These are phyloP conservation scores for Neoarius graeffei DNA, from an alignment of 2,113 vertebrate genomes.

Conservation along the genomic window DNA sequence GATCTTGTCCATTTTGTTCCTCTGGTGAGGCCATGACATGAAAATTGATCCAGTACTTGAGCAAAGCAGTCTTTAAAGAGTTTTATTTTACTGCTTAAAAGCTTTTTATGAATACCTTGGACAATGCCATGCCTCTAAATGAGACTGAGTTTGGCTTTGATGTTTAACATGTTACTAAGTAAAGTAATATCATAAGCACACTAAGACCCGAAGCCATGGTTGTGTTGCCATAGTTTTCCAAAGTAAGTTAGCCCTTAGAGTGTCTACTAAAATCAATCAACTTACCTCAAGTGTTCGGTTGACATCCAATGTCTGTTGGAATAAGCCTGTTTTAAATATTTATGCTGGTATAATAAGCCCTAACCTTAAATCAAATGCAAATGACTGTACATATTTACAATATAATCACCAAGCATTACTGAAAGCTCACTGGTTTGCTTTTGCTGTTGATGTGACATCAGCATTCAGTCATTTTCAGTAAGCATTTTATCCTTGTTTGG, in stretches of 20 bases:
- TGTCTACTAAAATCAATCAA: neutral
- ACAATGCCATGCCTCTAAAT: neutral
- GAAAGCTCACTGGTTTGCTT: neutral
- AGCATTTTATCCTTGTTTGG: neutral
- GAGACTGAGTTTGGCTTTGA: neutral
- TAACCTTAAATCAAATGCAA: neutral
- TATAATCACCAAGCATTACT: neutral
- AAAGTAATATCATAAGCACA: neutral
- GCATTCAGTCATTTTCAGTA: neutral
- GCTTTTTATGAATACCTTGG: neutral
- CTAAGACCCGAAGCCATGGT: neutral
- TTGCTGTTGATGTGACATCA: neutral
- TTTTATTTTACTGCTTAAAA: neutral
- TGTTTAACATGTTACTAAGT: neutral
- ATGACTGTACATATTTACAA: neutral
- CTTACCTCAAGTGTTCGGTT: too few relatives aligned
- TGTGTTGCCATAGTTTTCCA: neutral
- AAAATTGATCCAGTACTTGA: neutral
- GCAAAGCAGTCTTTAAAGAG: neutral
- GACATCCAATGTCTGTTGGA: too few relatives aligned
- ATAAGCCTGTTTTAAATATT: too few relatives aligned
- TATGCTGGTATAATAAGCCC: too few relatives aligned
- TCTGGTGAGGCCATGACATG: neutral
- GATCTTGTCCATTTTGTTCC: neutral
- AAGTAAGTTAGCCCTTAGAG: neutral